Base-by-base conservation (phyloP, 2,888 invertebrate genomes). In the Pachymerium ferrugineum region DNA sequence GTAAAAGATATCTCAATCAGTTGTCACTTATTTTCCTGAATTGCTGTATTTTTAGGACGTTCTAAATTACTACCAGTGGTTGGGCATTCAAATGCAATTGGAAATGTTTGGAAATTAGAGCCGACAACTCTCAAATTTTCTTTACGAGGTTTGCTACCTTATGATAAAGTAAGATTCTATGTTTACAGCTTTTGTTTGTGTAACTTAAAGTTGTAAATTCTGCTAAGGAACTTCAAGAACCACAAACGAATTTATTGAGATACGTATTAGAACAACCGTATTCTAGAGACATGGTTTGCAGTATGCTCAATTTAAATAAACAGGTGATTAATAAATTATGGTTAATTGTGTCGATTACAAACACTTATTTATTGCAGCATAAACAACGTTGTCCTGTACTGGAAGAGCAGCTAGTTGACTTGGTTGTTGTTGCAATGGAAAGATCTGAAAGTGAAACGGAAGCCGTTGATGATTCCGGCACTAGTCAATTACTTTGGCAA, bases 261-360 rank as follows among this genome's bases (percentile, higher is more conserved):
- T 96, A 97, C 82, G 94, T 97, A 29, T 83, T 97, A 14, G 93
- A 94, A 80, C 97, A 97, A 81, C 94, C 96, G 0, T 97, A 97
- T 82, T 96, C 95, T 1, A 86, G 95, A 77, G 97, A 97, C 80
- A 94, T 97, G 93, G 93, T 97, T 78, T 95, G 94, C 79, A 92
- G 91, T 2, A 96, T 97, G 91, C 85, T 97, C 19, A 94, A 94
- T 54, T 85, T 97, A 25, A 96, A 94, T 80, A 96, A 96, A 81
- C 94, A 95, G 84, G 90, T 90, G 78, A 68, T 70, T 8, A 33
- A 33, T 10, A 19, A 31, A 70, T 31, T 70, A n/a, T 16, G n/a
- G 1, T 10, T 33, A 3, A n/a, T 14, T 31, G 31, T 19, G n/a
- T 3, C 19, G 14, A 33, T 70, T 19, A 31, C 3, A 1, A 16